Evolutionary conservation across 2,888 invertebrate genomes (phyloP), one percentile per base, ranked within the genome.

Genomic region (Gerris lacustris): DNA sequence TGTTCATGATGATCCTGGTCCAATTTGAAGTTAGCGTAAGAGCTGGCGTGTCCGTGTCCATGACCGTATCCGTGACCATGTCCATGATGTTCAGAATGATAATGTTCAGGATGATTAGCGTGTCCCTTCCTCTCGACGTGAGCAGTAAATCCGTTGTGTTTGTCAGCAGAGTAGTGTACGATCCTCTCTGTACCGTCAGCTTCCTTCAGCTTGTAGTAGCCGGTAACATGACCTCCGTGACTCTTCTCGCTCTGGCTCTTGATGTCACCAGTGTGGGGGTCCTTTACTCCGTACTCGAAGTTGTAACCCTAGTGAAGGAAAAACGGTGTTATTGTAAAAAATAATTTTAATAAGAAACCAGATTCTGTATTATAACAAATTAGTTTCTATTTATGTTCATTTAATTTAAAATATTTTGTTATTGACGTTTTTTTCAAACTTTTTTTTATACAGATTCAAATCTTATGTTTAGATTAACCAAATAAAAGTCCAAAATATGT

Each of bases 91-190:
- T 67, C 63, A 7, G 44, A 45, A 6, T 71, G 68, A 55, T 55
- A 55, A 15, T 55, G 55, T 55, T 55, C 55, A 2, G 71, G 71
- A 18, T 71, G 69, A 18, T 43, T 31, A 55, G 71, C 68, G 66
- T 69, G 66, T 17, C 71, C 67, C n/a, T 69, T 73, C 70, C 74
- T 76, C 70, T 76, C 74, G 5, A 76, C 76, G 6, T 75, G 71
- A 5, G 76, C 75, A 71, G 75, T 76, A 72, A 76, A 76, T 63
- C 76, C 76, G 69, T 76, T 76, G 69, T 76, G 75, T 68, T 76
- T 73, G 68, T 76, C 76, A 7, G 76, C 76, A 5, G 75, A 74
- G 73, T 76, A 76, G 66, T 76, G 75, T 67, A 76, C 76, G 44
- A 75, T 75, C 67, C 76, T 71, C 66, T 74, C 73, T 18, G 76